Evolutionary conservation across 1,140 invertebrate species (phyloP), one percentile per base, ranked within the genome.

Genomic region (Brachionus angularis): DNA sequence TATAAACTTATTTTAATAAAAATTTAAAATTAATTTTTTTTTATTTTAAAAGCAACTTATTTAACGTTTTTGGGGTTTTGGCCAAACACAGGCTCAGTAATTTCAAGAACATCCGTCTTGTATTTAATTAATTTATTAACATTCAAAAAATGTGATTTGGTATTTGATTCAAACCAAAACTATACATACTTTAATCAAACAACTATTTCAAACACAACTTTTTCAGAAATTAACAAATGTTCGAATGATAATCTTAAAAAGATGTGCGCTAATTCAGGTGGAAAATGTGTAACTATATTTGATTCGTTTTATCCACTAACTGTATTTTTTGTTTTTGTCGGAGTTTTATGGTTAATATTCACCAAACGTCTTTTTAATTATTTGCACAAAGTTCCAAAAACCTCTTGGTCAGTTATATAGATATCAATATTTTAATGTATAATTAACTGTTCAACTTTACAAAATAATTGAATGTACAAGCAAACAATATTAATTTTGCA

Each of bases 31-130:
- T 21, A 42, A 42, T 42, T 16, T 10, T n/a, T n/a, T n/a, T n/a
- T n/a, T n/a, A 42, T 42, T 42, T 42, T 16, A 42, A 42, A 42
- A 42, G 39, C 10, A 42, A 67, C 62, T 34, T 67, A 67, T 5
- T 34, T 67, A 42, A 67, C 62, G 10, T 67, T 67, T 67, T 50
- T 67, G 16, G n/a, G 21, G 25, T 50, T 67, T 36, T 67, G 62
- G 62, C 47, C 62, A 14, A 67, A 33, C 36, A 25, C 47, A n/a
- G 62, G 62, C 5, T 46, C 62, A n/a, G 47, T 25, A 34, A 34
- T 50, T 18, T 67, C 62, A n/a, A 67, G 44, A 50, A 67, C 62
- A 33, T 18, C 27, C 4, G 14, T 18, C 5, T 5, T 67, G 1
- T 67, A 47, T 50, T 8, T 46, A 21, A 46, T 67, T 23, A 50